Conservation (phyloP, 1,140 invertebrate genomes). For the Campoletis sonorensis region DNA sequence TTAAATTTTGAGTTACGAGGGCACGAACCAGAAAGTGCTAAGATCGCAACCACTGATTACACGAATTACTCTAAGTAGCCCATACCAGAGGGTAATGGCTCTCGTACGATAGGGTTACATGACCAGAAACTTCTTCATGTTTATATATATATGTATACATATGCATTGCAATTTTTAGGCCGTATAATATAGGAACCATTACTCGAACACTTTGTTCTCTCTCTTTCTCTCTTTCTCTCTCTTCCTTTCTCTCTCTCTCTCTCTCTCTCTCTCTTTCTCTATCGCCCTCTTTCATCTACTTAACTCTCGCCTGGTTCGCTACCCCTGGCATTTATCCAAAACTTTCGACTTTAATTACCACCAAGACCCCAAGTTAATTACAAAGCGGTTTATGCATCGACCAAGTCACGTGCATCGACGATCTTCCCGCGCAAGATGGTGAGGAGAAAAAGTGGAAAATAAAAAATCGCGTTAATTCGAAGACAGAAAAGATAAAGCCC, state of each 20-base stretch:
- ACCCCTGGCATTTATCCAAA: constrained; percentile 28
- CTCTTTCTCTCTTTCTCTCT: not conserved
- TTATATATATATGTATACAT: constrained; percentile 10
- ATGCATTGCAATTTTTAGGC: not conserved
- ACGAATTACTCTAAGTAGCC: constrained; percentile 19
- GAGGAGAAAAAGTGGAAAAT: not conserved
- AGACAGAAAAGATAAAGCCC: not conserved
- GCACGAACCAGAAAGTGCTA: not conserved
- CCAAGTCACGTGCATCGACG: not conserved
- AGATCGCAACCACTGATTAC: constrained; percentile 20
- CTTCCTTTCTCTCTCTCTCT: not conserved
- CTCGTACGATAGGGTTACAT: constrained; percentile 4
- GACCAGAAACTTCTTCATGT: not conserved
- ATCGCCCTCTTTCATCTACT: constrained; percentile 11
- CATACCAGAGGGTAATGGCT: constrained; percentile 22
- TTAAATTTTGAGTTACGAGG: constrained; percentile 40
- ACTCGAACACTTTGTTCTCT: not conserved
- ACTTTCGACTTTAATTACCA: constrained; percentile 26
- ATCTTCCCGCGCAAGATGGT: not conserved
- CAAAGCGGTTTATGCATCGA: constrained; percentile 27
- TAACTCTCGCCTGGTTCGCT: not conserved
- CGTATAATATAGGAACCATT: not conserved
- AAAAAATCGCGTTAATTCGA: not conserved
- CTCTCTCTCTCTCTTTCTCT: not conserved
- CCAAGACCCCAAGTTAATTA: constrained; percentile 20